Evolutionary conservation across 1,140 invertebrate genomes (phyloP).

Genomic region (Orchesella cincta): DNA sequence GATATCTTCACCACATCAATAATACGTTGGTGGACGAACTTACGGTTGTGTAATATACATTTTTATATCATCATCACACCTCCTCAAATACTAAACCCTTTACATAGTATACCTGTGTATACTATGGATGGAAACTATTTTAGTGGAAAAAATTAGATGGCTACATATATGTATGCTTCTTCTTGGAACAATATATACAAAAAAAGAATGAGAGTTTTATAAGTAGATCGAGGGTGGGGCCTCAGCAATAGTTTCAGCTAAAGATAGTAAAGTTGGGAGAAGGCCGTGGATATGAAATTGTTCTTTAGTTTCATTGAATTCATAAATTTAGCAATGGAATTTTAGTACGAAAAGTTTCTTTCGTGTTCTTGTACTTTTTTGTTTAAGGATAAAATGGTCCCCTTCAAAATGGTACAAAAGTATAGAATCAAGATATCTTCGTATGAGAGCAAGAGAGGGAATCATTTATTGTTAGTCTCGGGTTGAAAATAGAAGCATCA

Average conservation of each 20-base stretch:
- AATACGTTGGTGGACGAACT: background rate
- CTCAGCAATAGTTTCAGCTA: background rate
- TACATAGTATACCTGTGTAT: background rate
- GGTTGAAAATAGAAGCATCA: no score
- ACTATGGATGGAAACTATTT: background rate
- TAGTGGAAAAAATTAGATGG: background rate
- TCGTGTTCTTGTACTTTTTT: background rate
- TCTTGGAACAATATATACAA: no score
- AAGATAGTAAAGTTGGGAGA: constrained; percentile 1
- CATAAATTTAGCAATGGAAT: constrained; percentile 28
- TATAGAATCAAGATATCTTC: background rate
- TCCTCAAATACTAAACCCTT: background rate
- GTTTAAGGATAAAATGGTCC: constrained; percentile 2
- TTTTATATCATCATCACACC: background rate
- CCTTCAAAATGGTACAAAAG: background rate
- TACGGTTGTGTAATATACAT: no score
- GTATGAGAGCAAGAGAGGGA: no score
- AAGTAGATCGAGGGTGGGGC: background rate
- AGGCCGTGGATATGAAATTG: constrained; percentile 2
- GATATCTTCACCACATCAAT: constrained; percentile 9
- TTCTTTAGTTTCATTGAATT: constrained; percentile 29
- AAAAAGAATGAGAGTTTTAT: background rate
- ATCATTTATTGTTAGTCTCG: no score
- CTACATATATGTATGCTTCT: no score
- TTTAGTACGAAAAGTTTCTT: constrained; percentile 8